Conservation (phyloP, 2,888 invertebrate genomes). For the Brachynemurus nebulosus region DNA sequence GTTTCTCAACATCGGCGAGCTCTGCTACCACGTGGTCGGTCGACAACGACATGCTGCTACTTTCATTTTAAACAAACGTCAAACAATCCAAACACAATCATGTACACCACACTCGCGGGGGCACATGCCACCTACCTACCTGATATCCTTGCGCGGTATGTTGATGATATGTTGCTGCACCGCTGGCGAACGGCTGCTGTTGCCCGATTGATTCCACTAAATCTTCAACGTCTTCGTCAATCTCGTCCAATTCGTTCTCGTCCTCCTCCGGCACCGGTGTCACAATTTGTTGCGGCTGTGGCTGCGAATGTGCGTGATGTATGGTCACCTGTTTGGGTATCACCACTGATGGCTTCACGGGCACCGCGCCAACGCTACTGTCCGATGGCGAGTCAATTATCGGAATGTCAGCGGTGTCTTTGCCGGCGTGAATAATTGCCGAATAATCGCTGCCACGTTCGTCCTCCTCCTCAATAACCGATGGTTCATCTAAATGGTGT, state of each 20-base stretch:
- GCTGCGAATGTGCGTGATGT: too few species aligned
- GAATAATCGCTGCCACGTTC: not conserved
- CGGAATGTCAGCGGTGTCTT: not conserved
- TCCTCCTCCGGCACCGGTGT: not conserved
- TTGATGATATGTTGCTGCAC: constrained; percentile 1
- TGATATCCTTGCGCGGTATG: constrained; percentile 1
- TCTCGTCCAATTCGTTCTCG: not conserved
- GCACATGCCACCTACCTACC: too few species aligned
- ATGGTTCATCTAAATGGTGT: not conserved
- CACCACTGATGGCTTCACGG: not conserved
- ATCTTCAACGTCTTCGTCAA: not conserved
- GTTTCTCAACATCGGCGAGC: too few species aligned
- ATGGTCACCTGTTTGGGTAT: constrained; percentile 1
- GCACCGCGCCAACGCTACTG: not conserved
- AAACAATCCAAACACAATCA: too few species aligned
- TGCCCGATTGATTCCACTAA: not conserved
- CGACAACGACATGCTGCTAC: too few species aligned
- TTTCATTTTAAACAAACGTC: too few species aligned
- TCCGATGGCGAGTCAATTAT: not conserved
- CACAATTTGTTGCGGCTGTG: not conserved
- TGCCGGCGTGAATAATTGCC: too few species aligned
- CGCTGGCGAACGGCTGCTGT: not conserved
- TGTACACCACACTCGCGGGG: too few species aligned
- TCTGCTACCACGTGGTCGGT: too few species aligned
- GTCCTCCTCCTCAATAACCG: not conserved